Conservation (phyloP, 2,797 vertebrate genomes). For the Pseudomugil gertrudae region DNA sequence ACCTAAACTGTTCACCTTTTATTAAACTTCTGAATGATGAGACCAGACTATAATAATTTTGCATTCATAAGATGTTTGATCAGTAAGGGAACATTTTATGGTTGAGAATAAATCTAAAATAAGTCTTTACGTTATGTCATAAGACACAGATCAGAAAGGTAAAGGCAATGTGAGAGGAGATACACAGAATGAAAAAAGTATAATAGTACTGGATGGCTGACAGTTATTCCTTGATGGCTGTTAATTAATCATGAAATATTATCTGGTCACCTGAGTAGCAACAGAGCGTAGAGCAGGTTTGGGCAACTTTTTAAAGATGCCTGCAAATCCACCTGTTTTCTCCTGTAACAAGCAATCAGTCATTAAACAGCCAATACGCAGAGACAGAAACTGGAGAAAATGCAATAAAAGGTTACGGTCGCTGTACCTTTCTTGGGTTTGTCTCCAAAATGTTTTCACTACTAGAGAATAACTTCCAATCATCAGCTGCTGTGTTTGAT, state of each 20-base stretch:
- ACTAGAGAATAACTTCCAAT: slow-evolving; percentile 31
- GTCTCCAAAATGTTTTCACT: slow-evolving; percentile 52
- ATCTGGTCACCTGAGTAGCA: slow-evolving; percentile 42
- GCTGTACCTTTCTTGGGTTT: slow-evolving; percentile 41
- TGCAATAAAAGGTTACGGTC: not conserved
- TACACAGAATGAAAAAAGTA: no score
- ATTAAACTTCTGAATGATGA: no score
- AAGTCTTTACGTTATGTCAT: no score
- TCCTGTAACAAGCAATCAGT: slow-evolving; percentile 49
- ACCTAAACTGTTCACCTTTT: no score
- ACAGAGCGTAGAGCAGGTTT: slow-evolving; percentile 50
- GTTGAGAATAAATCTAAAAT: no score
- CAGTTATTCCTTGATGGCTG: no score
- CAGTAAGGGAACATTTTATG: no score
- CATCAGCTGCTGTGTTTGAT: not conserved
- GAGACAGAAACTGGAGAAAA: not conserved
- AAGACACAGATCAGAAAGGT: no score
- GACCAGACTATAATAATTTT: no score
- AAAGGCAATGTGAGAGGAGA: no score
- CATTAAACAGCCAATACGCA: not conserved
- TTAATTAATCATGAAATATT: not conserved
- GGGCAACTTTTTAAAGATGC: slow-evolving; percentile 68
- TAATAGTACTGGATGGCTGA: no score
- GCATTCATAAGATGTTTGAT: no score
- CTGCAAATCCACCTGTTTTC: slow-evolving; percentile 57